Evolutionary conservation across 1,140 invertebrate genomes (phyloP).

Genomic region (Ruditapes philippinarum): DNA sequence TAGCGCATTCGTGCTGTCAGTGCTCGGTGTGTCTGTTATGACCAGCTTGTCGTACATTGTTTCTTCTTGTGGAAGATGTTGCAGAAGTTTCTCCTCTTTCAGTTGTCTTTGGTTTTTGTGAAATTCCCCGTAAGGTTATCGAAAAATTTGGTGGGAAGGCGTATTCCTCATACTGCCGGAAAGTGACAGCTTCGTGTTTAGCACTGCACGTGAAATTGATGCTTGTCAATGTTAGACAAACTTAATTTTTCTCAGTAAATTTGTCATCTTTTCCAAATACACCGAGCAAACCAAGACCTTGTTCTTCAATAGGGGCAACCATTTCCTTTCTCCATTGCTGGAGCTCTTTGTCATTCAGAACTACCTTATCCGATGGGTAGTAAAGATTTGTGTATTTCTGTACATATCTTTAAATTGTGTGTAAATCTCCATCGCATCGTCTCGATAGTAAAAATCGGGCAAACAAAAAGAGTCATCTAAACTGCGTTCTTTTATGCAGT

Average conservation of each 20-base stretch:
- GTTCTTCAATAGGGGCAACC: not conserved
- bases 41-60: constrained; percentile 87
- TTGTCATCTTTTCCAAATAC: constrained; percentile 75
- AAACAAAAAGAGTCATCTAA: constrained; percentile 80
- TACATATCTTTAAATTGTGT: constrained; percentile 84
- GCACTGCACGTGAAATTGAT: constrained; percentile 87
- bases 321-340: constrained; percentile 41
- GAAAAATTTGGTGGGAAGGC: constrained; percentile 87
- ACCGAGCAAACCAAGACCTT: constrained; percentile 45
- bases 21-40: constrained; percentile 86
- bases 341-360: not conserved
- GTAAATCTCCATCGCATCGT: constrained; percentile 85
- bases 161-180: constrained; percentile 83
- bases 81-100: not conserved
- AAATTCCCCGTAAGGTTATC: constrained; percentile 78
- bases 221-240: constrained; percentile 80
- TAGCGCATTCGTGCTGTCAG: constrained; percentile 86
- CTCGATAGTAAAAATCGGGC: constrained; percentile 86
- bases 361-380: constrained; percentile 36
- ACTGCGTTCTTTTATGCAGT: constrained; percentile 71
- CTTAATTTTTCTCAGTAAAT: constrained; percentile 78
- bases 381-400: constrained; percentile 67
- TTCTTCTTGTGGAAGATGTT: constrained; percentile 48
- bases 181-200: constrained; percentile 86
- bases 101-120: constrained; percentile 85